Percentiles rank a stretch among this genome's conserved stretches.
Conservation (phyloP, 2,888 invertebrate genomes). For the Mylabris sibirica region DNA sequence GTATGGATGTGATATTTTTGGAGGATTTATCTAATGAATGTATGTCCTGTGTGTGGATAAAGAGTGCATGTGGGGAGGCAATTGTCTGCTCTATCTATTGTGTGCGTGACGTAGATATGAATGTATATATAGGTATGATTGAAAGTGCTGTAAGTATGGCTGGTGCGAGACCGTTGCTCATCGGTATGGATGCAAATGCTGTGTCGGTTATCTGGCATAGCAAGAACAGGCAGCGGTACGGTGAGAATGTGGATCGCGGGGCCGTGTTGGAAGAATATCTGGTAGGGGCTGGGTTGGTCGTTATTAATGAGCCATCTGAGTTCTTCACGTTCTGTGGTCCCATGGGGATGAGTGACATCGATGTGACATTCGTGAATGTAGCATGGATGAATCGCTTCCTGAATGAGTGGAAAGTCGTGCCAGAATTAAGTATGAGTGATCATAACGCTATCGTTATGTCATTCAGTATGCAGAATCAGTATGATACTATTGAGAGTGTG, state of each 20-base stretch:
- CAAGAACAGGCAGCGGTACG: background rate
- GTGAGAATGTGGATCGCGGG: background rate
- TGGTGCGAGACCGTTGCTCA: constrained; percentile 15
- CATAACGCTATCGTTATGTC: constrained; percentile 14
- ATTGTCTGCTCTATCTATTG: constrained; percentile 37
- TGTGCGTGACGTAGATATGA: constrained; percentile 13
- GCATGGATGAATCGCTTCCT: background rate
- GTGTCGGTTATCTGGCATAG: constrained; percentile 38
- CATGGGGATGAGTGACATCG: constrained; percentile 34
- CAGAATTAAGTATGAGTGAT: constrained; percentile 16
- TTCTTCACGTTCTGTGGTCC: constrained; percentile 33
- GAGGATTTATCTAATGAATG: background rate
- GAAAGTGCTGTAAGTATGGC: background rate
- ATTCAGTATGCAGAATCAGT: background rate
- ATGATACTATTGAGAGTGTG: too few species aligned
- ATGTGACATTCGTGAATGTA: constrained; percentile 31
- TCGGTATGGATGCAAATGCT: constrained; percentile 42
- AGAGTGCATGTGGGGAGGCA: constrained; percentile 27
- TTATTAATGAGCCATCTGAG: constrained; percentile 33
- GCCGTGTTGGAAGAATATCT: constrained; percentile 20
- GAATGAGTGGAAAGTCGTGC: background rate
- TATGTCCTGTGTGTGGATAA: constrained; percentile 27
- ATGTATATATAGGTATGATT: constrained; percentile 3
- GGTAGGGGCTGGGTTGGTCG: constrained; percentile 16
- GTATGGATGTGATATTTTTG: background rate